Base-by-base conservation (phyloP, 1,140 invertebrate genomes). In the Brachystomella parvula region DNA sequence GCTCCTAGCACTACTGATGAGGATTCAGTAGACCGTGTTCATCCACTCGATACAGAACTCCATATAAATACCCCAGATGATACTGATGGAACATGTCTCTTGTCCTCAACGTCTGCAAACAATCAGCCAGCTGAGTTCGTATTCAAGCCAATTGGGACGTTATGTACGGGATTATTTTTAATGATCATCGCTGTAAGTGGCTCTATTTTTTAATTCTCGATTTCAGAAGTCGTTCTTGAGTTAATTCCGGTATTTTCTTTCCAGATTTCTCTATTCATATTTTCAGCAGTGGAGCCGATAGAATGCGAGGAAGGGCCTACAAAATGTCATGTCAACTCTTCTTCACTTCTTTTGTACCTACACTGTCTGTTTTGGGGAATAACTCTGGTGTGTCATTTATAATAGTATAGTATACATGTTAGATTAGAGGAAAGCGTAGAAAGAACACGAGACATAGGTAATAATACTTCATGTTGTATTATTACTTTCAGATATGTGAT, bases 271-370 rank as follows among this genome's bases (percentile, higher is more conserved):
- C 56, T 66, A 31, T 59, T 70, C 19, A 35, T 70, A 3, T 57
- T 67, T 0, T 64, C 69, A 17, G 26, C 60, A 3, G 58, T 67
- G 3, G 15, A 67, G 33, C 65, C 69, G 21, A 17, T 60, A 0
- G 57, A 65, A 35, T 70, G 69, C 32, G 33, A 60, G 19, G 29
- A 15, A 44, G 29, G 29, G 1, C 21, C 60, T 2, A 19, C 28
- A 28, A 19, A 39, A 1, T 71, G 67, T 59, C 26, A 44, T 9
- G 26, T 71, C 3, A 63, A 61, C 28, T 59, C 71, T 21, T 44
- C 70, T 0, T 73, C 71, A 0, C 21, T 73, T 1, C 66, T 73
- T 1, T 35, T 73, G 17, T 73, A 73, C 35, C 44, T 70, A 9
- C 71, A 73, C 57, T 65, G 49, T 28, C 17, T 66, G 0, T 56